phyloP scores from a whole-genome alignment of 2,113 vertebrate genomes.

The Salvator merianae region DNA sequence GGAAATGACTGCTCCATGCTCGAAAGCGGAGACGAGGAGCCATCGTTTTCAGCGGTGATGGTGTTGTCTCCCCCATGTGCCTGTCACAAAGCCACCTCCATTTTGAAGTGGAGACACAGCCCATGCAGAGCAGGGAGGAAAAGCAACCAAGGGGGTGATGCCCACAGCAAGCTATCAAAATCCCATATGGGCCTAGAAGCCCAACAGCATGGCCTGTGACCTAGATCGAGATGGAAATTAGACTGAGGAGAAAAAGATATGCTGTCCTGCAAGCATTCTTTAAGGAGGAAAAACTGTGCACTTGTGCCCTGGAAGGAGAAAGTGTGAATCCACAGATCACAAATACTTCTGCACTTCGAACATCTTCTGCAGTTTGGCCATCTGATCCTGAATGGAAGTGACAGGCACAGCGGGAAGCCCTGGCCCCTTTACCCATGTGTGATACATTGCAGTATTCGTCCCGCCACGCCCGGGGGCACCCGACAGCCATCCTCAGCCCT shows the following conservation, averaged over 20 bases:
- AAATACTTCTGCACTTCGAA: background rate
- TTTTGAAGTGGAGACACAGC: too few relatives aligned
- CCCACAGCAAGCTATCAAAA: too few relatives aligned
- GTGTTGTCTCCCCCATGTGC: too few relatives aligned
- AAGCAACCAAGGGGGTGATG: too few relatives aligned
- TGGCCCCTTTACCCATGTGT: background rate
- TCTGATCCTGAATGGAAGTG: slow-evolving; percentile 13
- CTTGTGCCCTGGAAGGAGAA: background rate
- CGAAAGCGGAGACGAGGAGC: too few relatives aligned
- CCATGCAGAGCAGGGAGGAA: too few relatives aligned
- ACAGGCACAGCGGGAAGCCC: background rate
- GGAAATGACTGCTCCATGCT: too few relatives aligned
- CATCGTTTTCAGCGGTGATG: too few relatives aligned
- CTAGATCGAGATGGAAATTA: background rate
- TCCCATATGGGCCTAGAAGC: too few relatives aligned
- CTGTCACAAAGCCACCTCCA: too few relatives aligned
- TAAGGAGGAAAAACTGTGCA: background rate
- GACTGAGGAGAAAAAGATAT: background rate
- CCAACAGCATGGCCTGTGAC: too few relatives aligned
- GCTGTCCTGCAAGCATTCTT: background rate
- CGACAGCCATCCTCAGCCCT: background rate
- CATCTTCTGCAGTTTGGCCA: background rate
- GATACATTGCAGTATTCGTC: background rate
- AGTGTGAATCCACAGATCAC: background rate
- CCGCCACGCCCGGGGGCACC: background rate